Conservation (phyloP, 2,113 vertebrate species). For the Trochalopteron elliotii region DNA sequence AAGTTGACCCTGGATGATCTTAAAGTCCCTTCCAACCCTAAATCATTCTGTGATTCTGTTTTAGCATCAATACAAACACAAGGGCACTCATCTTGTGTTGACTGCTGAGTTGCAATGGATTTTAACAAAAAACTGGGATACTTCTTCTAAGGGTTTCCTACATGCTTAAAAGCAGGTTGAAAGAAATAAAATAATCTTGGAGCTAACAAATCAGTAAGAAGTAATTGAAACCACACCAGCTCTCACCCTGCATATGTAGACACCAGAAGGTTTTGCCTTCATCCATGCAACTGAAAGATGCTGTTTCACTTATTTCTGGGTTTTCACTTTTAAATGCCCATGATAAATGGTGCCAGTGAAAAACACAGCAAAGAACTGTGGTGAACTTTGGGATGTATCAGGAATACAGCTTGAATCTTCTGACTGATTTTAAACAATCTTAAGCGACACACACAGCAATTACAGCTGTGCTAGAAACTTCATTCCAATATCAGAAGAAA, state of each 20-base stretch:
- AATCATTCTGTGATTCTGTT: background rate
- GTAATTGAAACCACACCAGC: background rate
- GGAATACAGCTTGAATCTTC: background rate
- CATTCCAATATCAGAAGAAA: background rate
- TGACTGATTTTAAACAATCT: background rate
- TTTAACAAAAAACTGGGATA: background rate
- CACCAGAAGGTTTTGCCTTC: background rate
- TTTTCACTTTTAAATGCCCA: background rate
- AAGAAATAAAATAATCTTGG: background rate
- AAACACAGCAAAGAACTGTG: background rate
- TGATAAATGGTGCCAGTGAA: background rate
- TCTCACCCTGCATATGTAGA: background rate
- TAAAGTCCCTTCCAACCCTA: background rate
- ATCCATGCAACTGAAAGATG: background rate
- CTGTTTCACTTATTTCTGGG: background rate
- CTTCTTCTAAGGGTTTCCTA: background rate
- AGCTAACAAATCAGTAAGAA: background rate
- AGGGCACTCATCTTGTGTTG: background rate
- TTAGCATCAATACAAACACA: background rate
- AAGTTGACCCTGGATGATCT: background rate
- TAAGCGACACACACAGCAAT: background rate
- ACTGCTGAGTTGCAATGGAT: background rate
- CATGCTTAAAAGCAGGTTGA: background rate
- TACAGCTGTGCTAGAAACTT: background rate
- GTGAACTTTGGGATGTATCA: background rate